These are phyloP conservation scores for Cephalopterus ornatus DNA, from an alignment of 2,113 vertebrate species.

Conservation along the genomic window DNA sequence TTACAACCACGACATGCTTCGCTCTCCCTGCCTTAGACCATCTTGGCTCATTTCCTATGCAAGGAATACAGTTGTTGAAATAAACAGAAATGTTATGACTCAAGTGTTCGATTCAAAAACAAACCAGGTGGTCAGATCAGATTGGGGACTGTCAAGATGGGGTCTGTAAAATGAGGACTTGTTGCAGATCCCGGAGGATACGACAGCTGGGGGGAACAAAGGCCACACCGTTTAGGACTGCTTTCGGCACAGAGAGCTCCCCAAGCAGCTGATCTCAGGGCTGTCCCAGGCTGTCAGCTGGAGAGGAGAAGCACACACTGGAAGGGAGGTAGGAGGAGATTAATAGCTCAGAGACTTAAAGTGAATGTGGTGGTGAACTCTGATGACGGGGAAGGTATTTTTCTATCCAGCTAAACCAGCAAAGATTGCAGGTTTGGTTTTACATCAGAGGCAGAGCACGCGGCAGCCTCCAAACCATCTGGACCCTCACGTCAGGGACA, in stretches of 20 bases:
- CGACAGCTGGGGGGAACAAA: conserved; percentile 56
- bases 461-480: not conserved
- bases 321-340: not conserved
- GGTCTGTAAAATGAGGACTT: conserved; percentile 40
- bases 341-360: not conserved
- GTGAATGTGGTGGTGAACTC: not conserved
- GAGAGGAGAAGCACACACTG: not conserved
- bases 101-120: conserved; percentile 60
- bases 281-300: conserved; percentile 19
- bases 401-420: not conserved
- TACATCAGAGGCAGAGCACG: not conserved
- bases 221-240: not conserved
- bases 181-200: conserved; percentile 36
- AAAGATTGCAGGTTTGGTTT: not conserved
- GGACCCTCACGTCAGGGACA: not conserved
- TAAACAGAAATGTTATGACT: conserved; percentile 76
- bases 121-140: conserved; percentile 73
- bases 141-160: conserved; percentile 56
- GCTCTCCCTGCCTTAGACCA: conserved; percentile 66
- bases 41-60: conserved; percentile 75
- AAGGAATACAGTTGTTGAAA: conserved; percentile 70
- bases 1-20: conserved; percentile 64
- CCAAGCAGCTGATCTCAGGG: not conserved
- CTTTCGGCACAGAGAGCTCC: not conserved
- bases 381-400: not conserved